Evolutionary conservation across 2,888 invertebrate genomes (phyloP), one percentile per base, ranked within the genome.

Genomic region (Drosophila neonasuta): DNA sequence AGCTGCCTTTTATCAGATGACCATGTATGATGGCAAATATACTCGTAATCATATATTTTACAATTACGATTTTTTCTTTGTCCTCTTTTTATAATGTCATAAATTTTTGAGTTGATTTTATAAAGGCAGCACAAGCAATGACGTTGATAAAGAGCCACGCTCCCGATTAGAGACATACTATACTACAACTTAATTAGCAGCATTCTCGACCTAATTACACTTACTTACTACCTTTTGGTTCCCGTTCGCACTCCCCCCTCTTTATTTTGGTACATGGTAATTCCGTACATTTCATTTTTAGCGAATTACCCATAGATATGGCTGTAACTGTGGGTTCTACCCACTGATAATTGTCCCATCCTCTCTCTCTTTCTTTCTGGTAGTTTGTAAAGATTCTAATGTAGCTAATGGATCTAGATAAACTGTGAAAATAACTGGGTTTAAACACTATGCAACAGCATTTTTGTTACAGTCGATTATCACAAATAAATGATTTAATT

Each of bases 51-150:
- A 69, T 65, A 80, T 48, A 68, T 58, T 78, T 78, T 75, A 81
- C 65, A 79, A 65, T 60, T 48, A 56, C 46, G 60, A 68, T 68
- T 65, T 59, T 9, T 61, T 29, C 32, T 41, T 45, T 62, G 56
- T 50, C 56, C 46, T 56, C 61, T 32, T 13, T 55, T 55, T 51
- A 72, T 60, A 56, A 46, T n/a, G 15, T 51, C 66, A 82, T 85
- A 86, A 77, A 80, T 74, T 78, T 58, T 39, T 24, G 36, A 76
- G 77, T 63, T 85, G 83, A 77, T 82, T 72, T 71, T 80, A 71
- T 74, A 71, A 60, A 85, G 63, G 29, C 41, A 50, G 60, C 55
- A 10, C 15, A 30, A 7, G 39, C 41, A 55, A 65, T 45, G 36
- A 34, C 32, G 63, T 54, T 75, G 79, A 73, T 75, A 84, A 80